phyloP scores from a whole-genome alignment of 2,797 vertebrate genomes.

The Brachyalestes nurse region DNA sequence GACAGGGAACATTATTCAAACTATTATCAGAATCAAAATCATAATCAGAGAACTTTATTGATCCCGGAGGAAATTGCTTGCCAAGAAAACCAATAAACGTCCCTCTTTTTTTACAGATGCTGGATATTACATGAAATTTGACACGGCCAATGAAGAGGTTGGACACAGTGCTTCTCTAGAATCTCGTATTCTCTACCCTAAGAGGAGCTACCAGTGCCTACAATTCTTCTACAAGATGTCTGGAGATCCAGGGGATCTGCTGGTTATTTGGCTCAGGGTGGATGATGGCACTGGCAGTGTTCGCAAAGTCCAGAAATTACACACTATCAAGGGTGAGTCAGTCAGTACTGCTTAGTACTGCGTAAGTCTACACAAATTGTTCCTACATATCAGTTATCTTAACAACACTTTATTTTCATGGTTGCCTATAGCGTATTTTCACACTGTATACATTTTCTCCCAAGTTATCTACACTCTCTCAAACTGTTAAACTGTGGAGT shows the following conservation, averaged over 20 bases:
- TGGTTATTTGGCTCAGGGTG: conserved; percentile 83
- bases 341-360: background rate
- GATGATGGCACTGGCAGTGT: conserved; percentile 83
- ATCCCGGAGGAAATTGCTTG: no score
- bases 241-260: conserved; percentile 76
- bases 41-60: no score
- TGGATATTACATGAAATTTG: conserved; percentile 88
- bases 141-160: conserved; percentile 65
- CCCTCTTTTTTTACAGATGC: conserved; percentile 72
- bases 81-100: background rate
- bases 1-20: no score
- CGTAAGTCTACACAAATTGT: background rate
- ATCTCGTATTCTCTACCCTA: conserved; percentile 89
- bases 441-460: no score
- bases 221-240: conserved; percentile 90
- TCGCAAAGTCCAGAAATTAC: conserved; percentile 77
- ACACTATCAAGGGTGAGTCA: conserved; percentile 83
- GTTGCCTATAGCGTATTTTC: no score
- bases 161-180: conserved; percentile 82
- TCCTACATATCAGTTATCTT: no score
- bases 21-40: no score
- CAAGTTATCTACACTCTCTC: no score
- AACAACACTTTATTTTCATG: no score
- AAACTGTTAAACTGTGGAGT: no score
- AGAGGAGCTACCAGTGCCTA: conserved; percentile 85